These are phyloP conservation scores for Cynopterus brachyotis DNA, from an alignment of 2,113 vertebrate genomes.

Conservation along the genomic window DNA sequence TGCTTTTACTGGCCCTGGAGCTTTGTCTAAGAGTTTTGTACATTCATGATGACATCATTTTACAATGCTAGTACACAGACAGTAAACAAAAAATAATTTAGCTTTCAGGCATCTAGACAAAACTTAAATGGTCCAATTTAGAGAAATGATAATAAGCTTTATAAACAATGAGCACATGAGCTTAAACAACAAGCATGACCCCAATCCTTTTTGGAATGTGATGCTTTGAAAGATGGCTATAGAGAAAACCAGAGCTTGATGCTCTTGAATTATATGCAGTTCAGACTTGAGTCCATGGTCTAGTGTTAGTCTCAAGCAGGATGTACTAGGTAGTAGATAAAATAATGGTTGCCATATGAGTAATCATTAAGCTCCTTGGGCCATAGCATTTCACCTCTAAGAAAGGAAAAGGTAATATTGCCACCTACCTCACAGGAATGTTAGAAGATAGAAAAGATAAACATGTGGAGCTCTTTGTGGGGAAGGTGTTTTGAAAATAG, in stretches of 20 bases:
- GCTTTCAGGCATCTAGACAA: constrained; percentile 37
- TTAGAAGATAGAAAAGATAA: constrained; percentile 47
- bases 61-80: constrained; percentile 59
- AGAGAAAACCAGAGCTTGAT: not conserved
- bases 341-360: not conserved
- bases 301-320: not conserved
- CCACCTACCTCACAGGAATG: constrained; percentile 57
- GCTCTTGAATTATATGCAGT: not conserved
- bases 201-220: constrained; percentile 37
- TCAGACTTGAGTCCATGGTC: not conserved
- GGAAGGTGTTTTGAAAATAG: constrained; percentile 64
- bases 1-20: constrained; percentile 64
- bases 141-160: constrained; percentile 55
- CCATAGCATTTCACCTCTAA: not conserved
- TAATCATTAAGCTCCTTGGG: not conserved
- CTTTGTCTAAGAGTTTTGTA: constrained; percentile 59
- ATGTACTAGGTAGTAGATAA: not conserved
- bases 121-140: constrained; percentile 55
- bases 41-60: constrained; percentile 67
- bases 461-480: constrained; percentile 36
- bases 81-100: constrained; percentile 72
- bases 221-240: not conserved
- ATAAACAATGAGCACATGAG: constrained; percentile 37
- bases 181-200: constrained; percentile 30
- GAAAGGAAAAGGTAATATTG: not conserved